These are phyloP conservation scores for Scaptodrosophila latifasciaeformis DNA, from an alignment of 2,888 invertebrate species.

Conservation along the genomic window DNA sequence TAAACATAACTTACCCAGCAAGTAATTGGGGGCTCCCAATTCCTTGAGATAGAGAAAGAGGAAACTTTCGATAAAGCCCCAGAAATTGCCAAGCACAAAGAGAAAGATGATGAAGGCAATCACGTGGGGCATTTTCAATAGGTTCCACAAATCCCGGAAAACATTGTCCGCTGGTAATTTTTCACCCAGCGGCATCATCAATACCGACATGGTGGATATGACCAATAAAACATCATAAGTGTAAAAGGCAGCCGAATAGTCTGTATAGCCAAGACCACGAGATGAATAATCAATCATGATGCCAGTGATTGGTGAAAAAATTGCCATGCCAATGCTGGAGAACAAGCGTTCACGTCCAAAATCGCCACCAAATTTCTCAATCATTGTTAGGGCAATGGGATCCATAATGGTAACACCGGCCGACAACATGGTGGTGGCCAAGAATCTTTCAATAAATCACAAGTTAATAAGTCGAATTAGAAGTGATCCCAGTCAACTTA, in stretches of 20 bases:
- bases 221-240: slow-evolving; percentile 83
- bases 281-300: slow-evolving; percentile 82
- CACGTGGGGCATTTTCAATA: slow-evolving; percentile 86
- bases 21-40: slow-evolving; percentile 87
- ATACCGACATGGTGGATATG: slow-evolving; percentile 84
- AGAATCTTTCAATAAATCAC: slow-evolving; percentile 77
- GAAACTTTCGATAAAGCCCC: slow-evolving; percentile 93
- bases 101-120: slow-evolving; percentile 87
- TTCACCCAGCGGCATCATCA: slow-evolving; percentile 86
- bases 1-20: slow-evolving; percentile 80
- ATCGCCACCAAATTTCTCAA: slow-evolving; percentile 88
- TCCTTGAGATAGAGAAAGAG: slow-evolving; percentile 90
- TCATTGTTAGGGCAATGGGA: slow-evolving; percentile 89
- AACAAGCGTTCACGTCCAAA: slow-evolving; percentile 88
- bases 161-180: slow-evolving; percentile 87
- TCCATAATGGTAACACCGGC: slow-evolving; percentile 93
- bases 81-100: slow-evolving; percentile 88
- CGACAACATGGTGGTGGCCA: slow-evolving; percentile 87
- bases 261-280: slow-evolving; percentile 81
- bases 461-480: background rate
- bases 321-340: slow-evolving; percentile 88
- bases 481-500: slow-evolving; percentile 33
- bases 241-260: slow-evolving; percentile 92
- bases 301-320: slow-evolving; percentile 87
- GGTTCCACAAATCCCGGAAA: slow-evolving; percentile 83